Base-by-base conservation (phyloP, 2,888 invertebrate species). In the Hedychridium roseum region DNA sequence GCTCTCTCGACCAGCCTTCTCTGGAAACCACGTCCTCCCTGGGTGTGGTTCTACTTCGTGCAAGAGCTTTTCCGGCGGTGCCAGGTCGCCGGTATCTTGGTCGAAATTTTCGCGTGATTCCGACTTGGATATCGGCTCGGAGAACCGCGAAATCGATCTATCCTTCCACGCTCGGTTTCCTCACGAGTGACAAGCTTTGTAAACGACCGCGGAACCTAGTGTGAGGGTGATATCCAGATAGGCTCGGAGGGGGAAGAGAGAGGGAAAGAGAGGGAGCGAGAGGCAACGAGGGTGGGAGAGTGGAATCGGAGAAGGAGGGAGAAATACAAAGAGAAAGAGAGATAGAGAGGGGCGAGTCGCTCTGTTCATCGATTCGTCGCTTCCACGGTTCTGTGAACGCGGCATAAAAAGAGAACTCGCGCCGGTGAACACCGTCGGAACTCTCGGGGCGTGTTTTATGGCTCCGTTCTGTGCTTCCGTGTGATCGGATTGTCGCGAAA, bases 361-460 rank as follows among this genome's bases (percentile, higher is more conserved):
- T 28, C 48, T 42, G 56, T 57, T 61, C 63, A 64, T 64, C 64
- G 64, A 64, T 64, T 64, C 62, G 56, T 43, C 51, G 58, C 49
- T 50, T 50, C 57, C 52, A 57, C 61, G 60, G 52, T 57, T 57
- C 54, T 45, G 49, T 63, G 60, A 62, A 63, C 63, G 54, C 52
- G 57, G 48, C 46, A 50, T 50, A 54, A 58, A 56, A 47, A 53
- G 49, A 39, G 42, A 46, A 30, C 40, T 34, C 39, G 43, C 47
- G 49, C 50, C 57, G 39, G 53, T 50, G 57, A 41, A 42, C 15
- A n/a, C 16, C 12, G 7, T 32, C 14, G 15, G 32, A 14, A 2
- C 16, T 15, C 17, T 11, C 32, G 15, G 28, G 11, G 28, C 28
- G 28, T 28, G n/a, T n/a, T n/a, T 28, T 28, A 3, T 28, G 28